phyloP scores from a whole-genome alignment of 1,140 invertebrate genomes.

The Drosophila kikkawai region DNA sequence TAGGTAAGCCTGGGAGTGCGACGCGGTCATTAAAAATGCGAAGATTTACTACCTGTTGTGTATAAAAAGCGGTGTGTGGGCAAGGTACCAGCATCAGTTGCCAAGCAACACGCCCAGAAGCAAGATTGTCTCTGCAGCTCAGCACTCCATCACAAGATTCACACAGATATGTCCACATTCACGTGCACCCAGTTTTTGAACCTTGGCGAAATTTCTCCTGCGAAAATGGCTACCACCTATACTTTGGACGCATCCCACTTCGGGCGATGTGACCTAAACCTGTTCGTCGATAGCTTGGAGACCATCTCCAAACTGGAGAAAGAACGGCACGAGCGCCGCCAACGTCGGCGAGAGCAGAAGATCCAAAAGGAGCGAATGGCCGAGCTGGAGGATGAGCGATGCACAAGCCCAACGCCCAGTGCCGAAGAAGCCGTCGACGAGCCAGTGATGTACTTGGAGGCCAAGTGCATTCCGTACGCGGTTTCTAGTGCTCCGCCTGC shows the following conservation, averaged over 20 bases:
- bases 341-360: constrained; percentile 38
- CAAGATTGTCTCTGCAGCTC: neutral
- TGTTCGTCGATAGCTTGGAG: constrained; percentile 74
- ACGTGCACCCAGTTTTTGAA: constrained; percentile 50
- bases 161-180: constrained; percentile 40
- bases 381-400: constrained; percentile 35
- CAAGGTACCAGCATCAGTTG: constrained; percentile 43
- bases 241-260: constrained; percentile 64
- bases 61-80: constrained; percentile 35
- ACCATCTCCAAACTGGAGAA: constrained; percentile 63
- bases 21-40: no score
- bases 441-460: constrained; percentile 57
- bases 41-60: constrained; percentile 14
- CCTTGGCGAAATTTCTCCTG: constrained; percentile 9
- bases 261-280: constrained; percentile 39
- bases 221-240: constrained; percentile 28
- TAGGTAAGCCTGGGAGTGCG: no score
- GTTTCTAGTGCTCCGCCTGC: constrained; percentile 26
- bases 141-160: neutral
- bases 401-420: constrained; percentile 58
- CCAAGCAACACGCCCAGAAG: constrained; percentile 28
- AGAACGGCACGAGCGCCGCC: constrained; percentile 52
- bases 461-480: constrained; percentile 68
- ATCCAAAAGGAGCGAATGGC: constrained; percentile 41
- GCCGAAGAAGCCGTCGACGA: constrained; percentile 67